Base-by-base conservation (phyloP, 2,888 invertebrate genomes). In the Synanthedon formicaeformis region DNA sequence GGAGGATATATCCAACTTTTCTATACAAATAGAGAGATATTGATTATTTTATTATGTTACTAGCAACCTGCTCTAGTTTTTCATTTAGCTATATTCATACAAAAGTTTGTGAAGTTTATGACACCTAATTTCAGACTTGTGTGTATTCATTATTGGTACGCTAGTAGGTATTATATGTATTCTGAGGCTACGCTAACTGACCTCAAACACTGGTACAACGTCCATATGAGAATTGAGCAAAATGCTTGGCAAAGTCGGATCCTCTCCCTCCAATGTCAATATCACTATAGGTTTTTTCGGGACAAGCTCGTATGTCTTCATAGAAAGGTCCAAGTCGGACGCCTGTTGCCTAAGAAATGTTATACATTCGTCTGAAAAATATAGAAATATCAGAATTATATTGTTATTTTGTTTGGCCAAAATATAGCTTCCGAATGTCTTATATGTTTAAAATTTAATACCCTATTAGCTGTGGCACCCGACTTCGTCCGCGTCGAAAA, bases 171-270 rank as follows among this genome's bases (percentile, higher is more conserved):
- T 4, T 23, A 23, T 23, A 23, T 4, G 5, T 23, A 23, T 23
- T 23, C 23, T 23, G 23, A 23, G 23, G 34, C 6, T 34, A 34
- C 34, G 34, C 34, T 34, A 34, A 34, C 34, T 89, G 76, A 96
- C 96, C 60, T 92, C 91, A 73, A 93, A 96, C 0, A 97, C 97
- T 0, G 98, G 98, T 0, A 98, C 98, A 1, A 98, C 98, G 75
- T 99, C 98, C 91, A 96, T 98, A 70, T 99, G 98, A 0, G 97
- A 97, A 77, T 97, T 98, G 14, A 98, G 90, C 55, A 98, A 76
- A 51, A 99, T 87, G 11, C 93, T 84, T 0, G 93, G 91, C 56
- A 94, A 75, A 0, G 81, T 69, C 0, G 95, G 94, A 50, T 95
- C 89, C 0, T 82, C 88, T 34, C 98, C 98, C 52, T 73, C 69